phyloP scores from a whole-genome alignment of 2,888 invertebrate genomes.

The Rhingia campestris region DNA sequence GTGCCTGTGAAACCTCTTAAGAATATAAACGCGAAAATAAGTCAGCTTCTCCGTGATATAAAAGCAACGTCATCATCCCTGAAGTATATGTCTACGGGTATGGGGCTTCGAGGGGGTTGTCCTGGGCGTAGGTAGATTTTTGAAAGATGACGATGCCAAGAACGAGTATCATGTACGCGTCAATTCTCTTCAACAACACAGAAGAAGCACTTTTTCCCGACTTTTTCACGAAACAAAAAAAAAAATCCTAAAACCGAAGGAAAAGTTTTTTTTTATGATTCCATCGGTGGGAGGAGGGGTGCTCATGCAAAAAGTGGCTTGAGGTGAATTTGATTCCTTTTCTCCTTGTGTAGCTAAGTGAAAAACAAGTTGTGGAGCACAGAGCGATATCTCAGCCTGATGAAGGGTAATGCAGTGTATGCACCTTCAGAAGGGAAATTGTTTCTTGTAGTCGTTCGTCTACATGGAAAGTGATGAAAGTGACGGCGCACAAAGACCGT shows the following conservation, averaged over 20 bases:
- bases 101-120: constrained; percentile 14
- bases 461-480: constrained; percentile 56
- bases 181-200: constrained; percentile 57
- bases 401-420: constrained; percentile 35
- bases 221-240: neutral
- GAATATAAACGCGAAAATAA: constrained; percentile 71
- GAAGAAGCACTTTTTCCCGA: constrained; percentile 7
- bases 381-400: constrained; percentile 8
- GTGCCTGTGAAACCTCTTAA: constrained; percentile 63
- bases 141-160: constrained; percentile 9
- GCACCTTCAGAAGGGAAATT: constrained; percentile 45
- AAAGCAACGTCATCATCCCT: constrained; percentile 71
- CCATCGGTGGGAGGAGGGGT: constrained; percentile 9
- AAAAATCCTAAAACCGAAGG: constrained; percentile 10
- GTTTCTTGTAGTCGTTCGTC: constrained; percentile 45
- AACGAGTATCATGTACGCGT: constrained; percentile 33
- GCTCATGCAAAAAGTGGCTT: constrained; percentile 41
- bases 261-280: constrained; percentile 2
- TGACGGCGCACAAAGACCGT: constrained; percentile 33
- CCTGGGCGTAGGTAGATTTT: neutral
- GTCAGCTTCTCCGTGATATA: constrained; percentile 59
- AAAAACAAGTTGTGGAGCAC: constrained; percentile 54
- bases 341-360: constrained; percentile 59
- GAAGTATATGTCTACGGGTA: constrained; percentile 1
- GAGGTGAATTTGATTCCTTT: constrained; percentile 54